Conservation (phyloP, 1,140 invertebrate genomes). For the Zaprionus camerounensis region DNA sequence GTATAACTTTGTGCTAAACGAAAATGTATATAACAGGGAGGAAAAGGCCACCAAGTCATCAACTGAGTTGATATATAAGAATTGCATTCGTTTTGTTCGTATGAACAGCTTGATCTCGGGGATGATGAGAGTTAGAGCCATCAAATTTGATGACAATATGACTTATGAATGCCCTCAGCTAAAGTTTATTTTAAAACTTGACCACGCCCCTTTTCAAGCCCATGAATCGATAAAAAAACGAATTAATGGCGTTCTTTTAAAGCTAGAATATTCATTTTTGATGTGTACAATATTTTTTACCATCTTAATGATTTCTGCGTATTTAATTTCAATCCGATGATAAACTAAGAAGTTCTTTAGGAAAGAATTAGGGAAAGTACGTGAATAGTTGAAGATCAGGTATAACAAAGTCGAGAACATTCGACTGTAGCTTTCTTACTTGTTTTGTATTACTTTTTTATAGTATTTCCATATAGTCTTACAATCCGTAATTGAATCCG, state of each 20-base stretch:
- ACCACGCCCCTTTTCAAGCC: background rate
- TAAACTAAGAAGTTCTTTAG: background rate
- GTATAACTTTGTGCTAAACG: background rate
- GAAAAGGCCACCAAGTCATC: background rate
- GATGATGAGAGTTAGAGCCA: background rate
- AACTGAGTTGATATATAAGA: no score
- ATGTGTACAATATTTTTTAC: background rate
- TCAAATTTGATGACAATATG: background rate
- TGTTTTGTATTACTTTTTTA: background rate
- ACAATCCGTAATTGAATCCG: conserved; percentile 1
- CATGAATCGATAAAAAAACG: background rate
- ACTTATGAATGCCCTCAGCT: background rate
- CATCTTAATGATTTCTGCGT: no score
- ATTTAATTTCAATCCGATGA: background rate
- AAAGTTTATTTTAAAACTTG: background rate
- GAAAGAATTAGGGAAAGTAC: no score
- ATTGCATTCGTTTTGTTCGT: background rate
- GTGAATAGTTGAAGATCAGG: no score
- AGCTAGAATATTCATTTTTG: background rate
- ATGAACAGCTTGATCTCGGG: background rate
- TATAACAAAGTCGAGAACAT: no score
- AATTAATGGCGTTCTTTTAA: background rate
- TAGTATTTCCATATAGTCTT: background rate
- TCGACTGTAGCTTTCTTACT: background rate
- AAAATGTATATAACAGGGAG: background rate